Base-by-base conservation (phyloP, 2,113 vertebrate species). In the Onychostruthus taczanowskii region DNA sequence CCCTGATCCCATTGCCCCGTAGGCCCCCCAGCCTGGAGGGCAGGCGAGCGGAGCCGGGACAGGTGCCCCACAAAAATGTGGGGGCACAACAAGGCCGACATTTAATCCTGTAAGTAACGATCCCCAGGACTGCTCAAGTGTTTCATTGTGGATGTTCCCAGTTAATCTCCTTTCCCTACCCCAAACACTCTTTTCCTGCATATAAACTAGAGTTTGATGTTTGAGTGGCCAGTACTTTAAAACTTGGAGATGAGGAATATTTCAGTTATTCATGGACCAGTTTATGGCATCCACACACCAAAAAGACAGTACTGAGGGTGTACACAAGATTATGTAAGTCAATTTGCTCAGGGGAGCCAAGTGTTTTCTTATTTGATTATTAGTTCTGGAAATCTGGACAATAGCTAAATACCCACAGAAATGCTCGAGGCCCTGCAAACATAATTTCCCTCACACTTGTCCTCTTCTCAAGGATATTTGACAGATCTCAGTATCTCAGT, bases 61-160 rank as follows among this genome's bases (percentile, higher is more conserved):
- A 95, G 98, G 98, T 97, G 85, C 95, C 94, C 98, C 98, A 95
- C 98, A 98, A 95, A 98, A 98, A 94, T 97, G 97, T 98, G 95
- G 97, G 91, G 97, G 93, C 96, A 97, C 97, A 96, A 96, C 97
- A 97, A 97, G 98, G 97, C 96, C 97, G 23, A 97, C 98, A 94
- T 97, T 97, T 63, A 94, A 98, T 94, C 98, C 97, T 98, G 98
- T 98, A 98, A 99, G 98, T 98, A 99, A 97, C 16, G 43, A 84
- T 96, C 96, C 94, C 94, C 92, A 53, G 53, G 84, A 67, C 66
- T 86, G 68, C 89, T 78, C 86, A 47, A 83, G 46, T 91, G 47
- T 96, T 75, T 87, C 73, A 3, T 89, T 61, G 3, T 91, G 67
- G 93, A 56, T 96, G 84, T 95, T 94, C 89, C 81, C 46, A 87